phyloP scores from a whole-genome alignment of 2,888 invertebrate genomes.

The Aelia acuminata region DNA sequence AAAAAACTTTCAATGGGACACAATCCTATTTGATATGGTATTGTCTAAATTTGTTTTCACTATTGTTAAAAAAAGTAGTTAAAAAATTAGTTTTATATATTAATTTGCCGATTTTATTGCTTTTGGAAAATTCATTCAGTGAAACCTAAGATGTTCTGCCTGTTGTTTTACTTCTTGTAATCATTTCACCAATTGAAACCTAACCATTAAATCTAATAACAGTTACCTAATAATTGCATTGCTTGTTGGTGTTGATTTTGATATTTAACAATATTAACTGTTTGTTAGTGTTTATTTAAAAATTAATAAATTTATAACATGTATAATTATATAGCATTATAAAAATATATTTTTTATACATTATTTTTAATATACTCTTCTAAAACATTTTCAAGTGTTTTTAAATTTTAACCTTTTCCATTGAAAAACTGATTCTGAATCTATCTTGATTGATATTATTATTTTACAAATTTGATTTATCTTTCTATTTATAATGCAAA shows the following conservation, averaged over 20 bases:
- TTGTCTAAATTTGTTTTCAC: background rate
- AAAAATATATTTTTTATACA: conserved; percentile 4
- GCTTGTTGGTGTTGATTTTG: conserved; percentile 36
- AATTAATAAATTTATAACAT: background rate
- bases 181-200: background rate
- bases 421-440: background rate
- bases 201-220: background rate
- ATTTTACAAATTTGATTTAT: background rate
- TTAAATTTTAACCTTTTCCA: conserved; percentile 50
- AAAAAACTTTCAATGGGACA: background rate
- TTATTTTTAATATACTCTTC: conserved; percentile 33
- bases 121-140: background rate
- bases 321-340: background rate
- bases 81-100: background rate
- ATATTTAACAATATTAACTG: conserved; percentile 15
- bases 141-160: background rate
- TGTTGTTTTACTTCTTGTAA: background rate
- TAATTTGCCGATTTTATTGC: background rate
- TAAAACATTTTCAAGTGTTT: conserved; percentile 14
- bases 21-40: background rate
- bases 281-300: background rate
- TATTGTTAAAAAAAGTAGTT: background rate
- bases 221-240: conserved; percentile 21
- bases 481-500: background rate
- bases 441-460: background rate